Evolutionary conservation across 2,113 vertebrate genomes (phyloP).

Genomic region (Oreochromis tanganicae): DNA sequence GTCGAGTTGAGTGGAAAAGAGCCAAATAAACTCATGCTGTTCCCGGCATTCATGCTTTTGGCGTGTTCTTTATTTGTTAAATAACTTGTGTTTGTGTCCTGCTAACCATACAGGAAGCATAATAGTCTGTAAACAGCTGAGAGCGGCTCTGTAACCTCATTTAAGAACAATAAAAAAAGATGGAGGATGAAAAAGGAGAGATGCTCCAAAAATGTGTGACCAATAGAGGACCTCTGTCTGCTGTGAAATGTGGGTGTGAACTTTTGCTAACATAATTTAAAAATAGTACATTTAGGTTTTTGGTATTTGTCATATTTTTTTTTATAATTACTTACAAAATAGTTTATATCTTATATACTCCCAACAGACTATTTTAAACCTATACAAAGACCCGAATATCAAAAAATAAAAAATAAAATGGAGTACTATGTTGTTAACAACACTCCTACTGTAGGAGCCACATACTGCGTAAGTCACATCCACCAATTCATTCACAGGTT

Average conservation of each 20-base stretch:
- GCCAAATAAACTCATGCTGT: neutral
- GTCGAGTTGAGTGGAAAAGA: neutral
- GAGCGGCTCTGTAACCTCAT: neutral
- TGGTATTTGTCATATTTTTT: neutral
- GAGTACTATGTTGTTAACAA: neutral
- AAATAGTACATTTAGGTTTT: rapidly evolving
- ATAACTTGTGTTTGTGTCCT: neutral
- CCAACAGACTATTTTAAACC: neutral
- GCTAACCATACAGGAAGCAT: neutral
- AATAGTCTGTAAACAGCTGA: neutral
- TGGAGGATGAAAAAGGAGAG: neutral
- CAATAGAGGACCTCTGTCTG: neutral
- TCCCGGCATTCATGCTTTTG: neutral
- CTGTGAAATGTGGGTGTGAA: neutral
- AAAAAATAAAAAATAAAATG: rapidly evolving
- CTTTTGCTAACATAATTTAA: neutral
- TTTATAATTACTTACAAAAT: too few species aligned
- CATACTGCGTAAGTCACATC: neutral
- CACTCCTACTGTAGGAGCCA: neutral
- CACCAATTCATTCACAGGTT: neutral
- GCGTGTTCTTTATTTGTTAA: neutral
- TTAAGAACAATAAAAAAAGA: neutral
- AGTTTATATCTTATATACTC: too few species aligned
- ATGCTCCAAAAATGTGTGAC: neutral
- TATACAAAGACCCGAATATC: neutral